A percentile compares a stretch with the other conserved stretches of the same genome.
These are phyloP conservation scores for Panthera uncia DNA, from an alignment of 2,113 vertebrate species.

Conservation along the genomic window DNA sequence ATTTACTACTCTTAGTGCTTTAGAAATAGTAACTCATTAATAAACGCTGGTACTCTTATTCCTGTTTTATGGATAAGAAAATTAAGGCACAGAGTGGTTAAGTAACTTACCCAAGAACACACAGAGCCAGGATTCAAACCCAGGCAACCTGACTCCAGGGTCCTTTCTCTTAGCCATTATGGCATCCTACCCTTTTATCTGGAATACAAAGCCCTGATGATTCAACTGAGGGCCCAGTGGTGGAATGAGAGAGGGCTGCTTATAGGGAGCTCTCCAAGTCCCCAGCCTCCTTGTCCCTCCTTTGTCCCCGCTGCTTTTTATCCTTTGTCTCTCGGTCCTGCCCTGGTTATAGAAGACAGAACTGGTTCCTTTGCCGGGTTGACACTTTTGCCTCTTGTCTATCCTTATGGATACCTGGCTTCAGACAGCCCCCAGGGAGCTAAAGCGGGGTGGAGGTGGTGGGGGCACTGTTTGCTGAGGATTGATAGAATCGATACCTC, in stretches of 20 bases:
- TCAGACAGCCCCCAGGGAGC: conserved; percentile 50
- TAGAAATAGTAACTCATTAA: conserved; percentile 38
- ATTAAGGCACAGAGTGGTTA: conserved; percentile 53
- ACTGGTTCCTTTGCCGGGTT: conserved; percentile 33
- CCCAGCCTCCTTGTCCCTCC: neutral
- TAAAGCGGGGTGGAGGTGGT: neutral
- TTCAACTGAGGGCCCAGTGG: neutral
- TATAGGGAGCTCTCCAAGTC: neutral
- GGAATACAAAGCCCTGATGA: neutral
- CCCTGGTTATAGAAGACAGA: neutral
- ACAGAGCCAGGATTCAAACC: conserved; percentile 34
- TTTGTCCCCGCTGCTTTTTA: conserved; percentile 17
- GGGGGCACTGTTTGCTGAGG: conserved; percentile 70
- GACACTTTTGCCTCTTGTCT: conserved; percentile 53
- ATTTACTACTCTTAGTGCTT: conserved; percentile 15
- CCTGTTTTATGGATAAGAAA: conserved; percentile 40
- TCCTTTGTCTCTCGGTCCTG: conserved; percentile 48
- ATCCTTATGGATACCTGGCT: conserved; percentile 59
- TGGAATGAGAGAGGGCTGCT: neutral
- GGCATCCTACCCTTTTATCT: neutral
- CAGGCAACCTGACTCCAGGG: neutral
- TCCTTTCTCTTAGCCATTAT: neutral
- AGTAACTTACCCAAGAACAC: conserved; percentile 24
- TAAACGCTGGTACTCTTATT: conserved; percentile 8
- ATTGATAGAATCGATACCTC: conserved; percentile 66